These are phyloP conservation scores for Lasioglossum albipes DNA, from an alignment of 1,140 invertebrate genomes.

Conservation along the genomic window DNA sequence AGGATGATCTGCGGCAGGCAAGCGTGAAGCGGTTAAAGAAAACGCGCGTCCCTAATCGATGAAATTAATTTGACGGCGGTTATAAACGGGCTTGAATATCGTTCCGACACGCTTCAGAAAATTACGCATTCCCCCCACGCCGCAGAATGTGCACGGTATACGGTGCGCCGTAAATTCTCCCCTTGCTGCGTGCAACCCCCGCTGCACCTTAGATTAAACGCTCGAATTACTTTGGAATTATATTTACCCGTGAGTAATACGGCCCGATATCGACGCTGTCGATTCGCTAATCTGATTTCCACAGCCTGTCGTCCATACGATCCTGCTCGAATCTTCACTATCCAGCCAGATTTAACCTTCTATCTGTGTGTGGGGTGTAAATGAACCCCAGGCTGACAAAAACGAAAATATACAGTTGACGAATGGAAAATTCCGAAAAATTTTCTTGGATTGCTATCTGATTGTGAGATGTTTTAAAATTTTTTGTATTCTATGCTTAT, in stretches of 20 bases:
- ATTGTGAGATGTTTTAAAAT: too few species aligned
- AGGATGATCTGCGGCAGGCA: neutral
- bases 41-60: constrained; percentile 22
- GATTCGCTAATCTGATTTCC: constrained; percentile 1
- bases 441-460: too few species aligned
- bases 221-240: constrained; percentile 41
- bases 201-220: constrained; percentile 33
- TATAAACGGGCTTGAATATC: neutral
- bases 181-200: constrained; percentile 23
- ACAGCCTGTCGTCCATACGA: too few species aligned
- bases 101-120: constrained; percentile 37
- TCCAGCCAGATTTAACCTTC: too few species aligned
- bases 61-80: constrained; percentile 29
- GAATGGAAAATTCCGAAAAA: too few species aligned
- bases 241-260: constrained; percentile 35
- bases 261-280: constrained; percentile 14
- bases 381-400: too few species aligned
- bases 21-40: neutral
- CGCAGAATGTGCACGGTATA: constrained; percentile 23
- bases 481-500: too few species aligned
- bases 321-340: too few species aligned
- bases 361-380: too few species aligned
- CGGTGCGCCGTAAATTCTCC: constrained; percentile 28
- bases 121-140: constrained; percentile 5
- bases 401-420: too few species aligned